phyloP scores from a whole-genome alignment of 2,113 vertebrate species.

The Forbesichthys papilliferus region DNA sequence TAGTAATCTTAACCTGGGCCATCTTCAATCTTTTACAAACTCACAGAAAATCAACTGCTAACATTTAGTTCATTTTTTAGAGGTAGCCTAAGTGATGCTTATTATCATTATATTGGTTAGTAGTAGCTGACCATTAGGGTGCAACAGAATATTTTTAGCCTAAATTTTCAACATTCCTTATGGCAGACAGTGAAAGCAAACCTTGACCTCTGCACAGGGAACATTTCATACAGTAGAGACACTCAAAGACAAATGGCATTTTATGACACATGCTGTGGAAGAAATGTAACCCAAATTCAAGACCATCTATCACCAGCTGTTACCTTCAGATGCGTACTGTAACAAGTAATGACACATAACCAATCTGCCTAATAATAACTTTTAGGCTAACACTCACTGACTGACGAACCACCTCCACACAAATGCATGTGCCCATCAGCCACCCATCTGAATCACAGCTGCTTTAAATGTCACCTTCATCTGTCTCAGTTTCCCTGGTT shows the following conservation, averaged over 20 bases:
- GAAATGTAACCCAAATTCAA: background rate
- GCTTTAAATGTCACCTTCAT: constrained; percentile 45
- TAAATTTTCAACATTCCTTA: constrained; percentile 63
- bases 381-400: background rate
- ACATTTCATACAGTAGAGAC: constrained; percentile 22
- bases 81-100: background rate
- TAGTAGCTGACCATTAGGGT: background rate
- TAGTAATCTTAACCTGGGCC: background rate
- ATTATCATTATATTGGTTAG: background rate
- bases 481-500: constrained; percentile 32
- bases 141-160: constrained; percentile 52
- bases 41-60: background rate
- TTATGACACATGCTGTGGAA: too few species aligned
- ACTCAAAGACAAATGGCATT: constrained; percentile 10
- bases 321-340: background rate
- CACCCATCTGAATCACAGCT: constrained; percentile 40
- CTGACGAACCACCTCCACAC: constrained; percentile 1
- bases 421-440: constrained; percentile 13
- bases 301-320: background rate
- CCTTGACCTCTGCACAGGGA: constrained; percentile 30
- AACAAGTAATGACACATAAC: background rate
- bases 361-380: background rate
- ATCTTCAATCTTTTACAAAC: too few species aligned
- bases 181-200: constrained; percentile 55
- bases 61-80: background rate